Conservation (phyloP, 30 jellyfish, hydroid and myxozoan species). For the Turritopsis rubra region DNA sequence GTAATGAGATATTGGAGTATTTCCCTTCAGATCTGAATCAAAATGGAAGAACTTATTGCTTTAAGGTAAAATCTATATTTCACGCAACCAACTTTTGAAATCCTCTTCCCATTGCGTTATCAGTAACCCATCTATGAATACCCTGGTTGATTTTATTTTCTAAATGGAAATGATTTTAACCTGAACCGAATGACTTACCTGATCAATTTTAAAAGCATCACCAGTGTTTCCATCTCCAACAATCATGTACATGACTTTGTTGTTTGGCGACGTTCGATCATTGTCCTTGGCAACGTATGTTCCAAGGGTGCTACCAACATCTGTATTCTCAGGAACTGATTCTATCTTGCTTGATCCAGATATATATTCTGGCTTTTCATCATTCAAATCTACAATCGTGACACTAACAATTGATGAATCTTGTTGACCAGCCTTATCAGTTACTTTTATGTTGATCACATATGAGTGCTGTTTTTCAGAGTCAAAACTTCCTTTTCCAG, state of each 20-base stretch:
- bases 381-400: slow-evolving; percentile 53
- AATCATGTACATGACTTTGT: slow-evolving; percentile 1
- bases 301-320: neutral
- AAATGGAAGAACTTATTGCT: no score
- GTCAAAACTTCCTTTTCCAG: slow-evolving; percentile 43
- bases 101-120: no score
- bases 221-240: slow-evolving; percentile 39
- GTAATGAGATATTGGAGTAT: neutral
- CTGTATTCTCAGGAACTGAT: neutral
- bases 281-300: neutral
- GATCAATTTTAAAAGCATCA: slow-evolving; percentile 45
- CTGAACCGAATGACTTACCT: neutral
- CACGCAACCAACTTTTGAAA: neutral
- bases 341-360: neutral
- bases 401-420: slow-evolving; percentile 32
- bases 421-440: slow-evolving; percentile 58
- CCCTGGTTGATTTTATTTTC: neutral
- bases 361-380: slow-evolving; percentile 52
- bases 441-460: slow-evolving; percentile 40
- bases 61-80: neutral
- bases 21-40: no score
- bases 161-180: slow-evolving; percentile 6
- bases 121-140: neutral
- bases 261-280: slow-evolving; percentile 4
- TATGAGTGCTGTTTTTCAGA: slow-evolving; percentile 43